phyloP scores from a whole-genome alignment of 2,113 vertebrate species.

The Piprites chloris region DNA sequence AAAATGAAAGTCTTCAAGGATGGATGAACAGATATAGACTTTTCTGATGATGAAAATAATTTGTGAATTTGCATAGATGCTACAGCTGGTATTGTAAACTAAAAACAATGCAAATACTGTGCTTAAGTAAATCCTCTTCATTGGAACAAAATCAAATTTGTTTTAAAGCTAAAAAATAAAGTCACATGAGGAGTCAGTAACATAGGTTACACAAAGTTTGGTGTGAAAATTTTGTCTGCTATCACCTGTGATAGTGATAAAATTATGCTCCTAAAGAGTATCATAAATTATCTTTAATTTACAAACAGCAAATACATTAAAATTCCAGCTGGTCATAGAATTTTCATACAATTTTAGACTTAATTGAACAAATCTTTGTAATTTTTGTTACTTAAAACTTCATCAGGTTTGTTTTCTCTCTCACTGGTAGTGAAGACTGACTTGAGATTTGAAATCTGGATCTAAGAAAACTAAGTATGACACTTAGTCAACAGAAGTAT shows the following conservation, averaged over 20 bases:
- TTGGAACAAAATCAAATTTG: background rate
- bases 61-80: background rate
- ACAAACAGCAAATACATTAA: background rate
- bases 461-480: background rate
- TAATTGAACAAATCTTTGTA: background rate
- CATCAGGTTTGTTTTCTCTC: background rate
- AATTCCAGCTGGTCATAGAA: background rate
- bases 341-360: background rate
- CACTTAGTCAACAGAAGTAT: background rate
- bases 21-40: background rate
- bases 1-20: background rate
- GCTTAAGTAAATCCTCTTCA: background rate
- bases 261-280: accelerated
- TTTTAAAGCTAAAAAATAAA: background rate
- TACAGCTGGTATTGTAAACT: background rate
- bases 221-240: background rate
- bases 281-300: background rate
- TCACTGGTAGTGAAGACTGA: background rate
- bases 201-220: background rate
- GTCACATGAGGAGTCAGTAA: accelerated
- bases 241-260: background rate
- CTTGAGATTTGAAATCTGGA: background rate
- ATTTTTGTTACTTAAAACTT: background rate
- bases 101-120: background rate
- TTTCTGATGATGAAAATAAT: background rate